Conservation (phyloP, 1,140 invertebrate genomes). For the Heliconius nattereri region DNA sequence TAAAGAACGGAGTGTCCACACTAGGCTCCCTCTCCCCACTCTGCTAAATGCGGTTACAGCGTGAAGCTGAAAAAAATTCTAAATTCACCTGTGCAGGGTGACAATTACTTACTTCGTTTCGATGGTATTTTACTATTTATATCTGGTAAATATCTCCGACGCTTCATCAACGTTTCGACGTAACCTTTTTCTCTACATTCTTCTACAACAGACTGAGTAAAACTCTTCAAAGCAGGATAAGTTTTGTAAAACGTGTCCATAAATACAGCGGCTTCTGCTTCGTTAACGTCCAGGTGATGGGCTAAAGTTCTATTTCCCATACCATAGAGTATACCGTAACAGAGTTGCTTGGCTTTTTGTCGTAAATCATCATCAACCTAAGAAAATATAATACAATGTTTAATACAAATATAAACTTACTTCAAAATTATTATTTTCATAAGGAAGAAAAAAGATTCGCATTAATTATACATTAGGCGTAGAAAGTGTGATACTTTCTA, state of each 20-base stretch:
- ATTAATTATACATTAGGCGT: neutral
- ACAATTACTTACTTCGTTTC: conserved; percentile 72
- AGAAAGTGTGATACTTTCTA: too few species aligned
- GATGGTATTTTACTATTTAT: conserved; percentile 85
- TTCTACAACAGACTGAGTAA: conserved; percentile 85
- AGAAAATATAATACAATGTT: conserved; percentile 3
- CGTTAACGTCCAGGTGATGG: conserved; percentile 89
- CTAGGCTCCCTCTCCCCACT: too few species aligned
- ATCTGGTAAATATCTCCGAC: conserved; percentile 89
- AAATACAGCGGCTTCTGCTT: conserved; percentile 90
- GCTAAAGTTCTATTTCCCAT: conserved; percentile 94
- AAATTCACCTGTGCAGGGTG: too few species aligned
- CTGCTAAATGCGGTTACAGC: too few species aligned
- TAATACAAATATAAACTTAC: too few species aligned
- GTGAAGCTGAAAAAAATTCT: too few species aligned
- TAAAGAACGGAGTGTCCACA: too few species aligned
- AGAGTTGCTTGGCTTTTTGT: conserved; percentile 95
- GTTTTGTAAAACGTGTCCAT: conserved; percentile 91
- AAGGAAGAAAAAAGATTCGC: neutral
- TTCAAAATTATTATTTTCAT: neutral
- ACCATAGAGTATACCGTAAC: conserved; percentile 99
- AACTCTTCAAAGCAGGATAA: conserved; percentile 89
- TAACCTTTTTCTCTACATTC: conserved; percentile 88
- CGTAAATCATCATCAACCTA: conserved; percentile 88
- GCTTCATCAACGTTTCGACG: conserved; percentile 90